Base-by-base conservation (phyloP, 2,888 invertebrate species). In the Lordiphosa andalusiaca region DNA sequence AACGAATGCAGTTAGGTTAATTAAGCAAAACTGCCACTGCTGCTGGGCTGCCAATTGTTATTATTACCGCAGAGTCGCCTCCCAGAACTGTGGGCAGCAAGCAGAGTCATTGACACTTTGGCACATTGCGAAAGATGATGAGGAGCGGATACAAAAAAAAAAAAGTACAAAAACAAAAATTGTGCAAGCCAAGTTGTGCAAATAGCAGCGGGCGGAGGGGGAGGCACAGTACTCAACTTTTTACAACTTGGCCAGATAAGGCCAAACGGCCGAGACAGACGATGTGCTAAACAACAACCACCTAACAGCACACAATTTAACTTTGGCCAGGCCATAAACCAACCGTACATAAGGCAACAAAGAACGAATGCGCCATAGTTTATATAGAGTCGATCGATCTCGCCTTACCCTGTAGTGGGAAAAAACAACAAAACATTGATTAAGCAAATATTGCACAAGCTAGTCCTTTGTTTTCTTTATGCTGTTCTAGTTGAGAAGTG, bases 21-120 rank as follows among this genome's bases (percentile, higher is more conserved):
- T 63, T 63, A 58, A 66, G 58, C 51, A 66, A 49, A 41, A 33
- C 52, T 51, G 54, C 49, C 53, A 57, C 53, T 56, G 59, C 63
- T 67, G 74, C 55, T 71, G 59, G 57, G 68, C 60, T 64, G 30
- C 68, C 72, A 70, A 70, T 69, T 62, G 69, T 72, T 71, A 71
- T 49, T 69, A 56, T 59, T 65, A 64, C 51, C 37, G 66, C 67
- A 51, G 60, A 40, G 56, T 66, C 49, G 56, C 33, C 44, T 33
- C 33, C 19, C 46, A 61, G 52, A 61, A 60, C 61, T 46, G 53
- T 61, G 44, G 53, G 37, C 47, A 47, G 47, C 10, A 33, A 7
- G 48, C 23, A 30, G 48, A 83, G 76, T 77, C 76, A 80, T 68
- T 77, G 76, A 83, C 76, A 77, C 71, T 83, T 78, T 62, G 63